Base-by-base conservation (phyloP, 2,888 invertebrate genomes). In the Pristionchus fissidentatus region DNA sequence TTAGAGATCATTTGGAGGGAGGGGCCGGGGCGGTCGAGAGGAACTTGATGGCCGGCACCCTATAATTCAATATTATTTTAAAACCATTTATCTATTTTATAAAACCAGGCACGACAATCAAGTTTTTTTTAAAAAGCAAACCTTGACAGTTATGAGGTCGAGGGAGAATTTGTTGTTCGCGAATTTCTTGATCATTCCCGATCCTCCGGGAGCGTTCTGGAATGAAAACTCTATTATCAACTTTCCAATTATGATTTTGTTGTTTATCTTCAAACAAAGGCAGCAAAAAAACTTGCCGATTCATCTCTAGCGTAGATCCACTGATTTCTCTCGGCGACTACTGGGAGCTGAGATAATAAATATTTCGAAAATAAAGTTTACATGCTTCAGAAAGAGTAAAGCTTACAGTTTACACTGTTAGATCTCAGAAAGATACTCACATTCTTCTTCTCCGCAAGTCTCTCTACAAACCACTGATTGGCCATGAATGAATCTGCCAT, bases 1-100 rank as follows among this genome's bases (percentile, higher is more conserved):
- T 91, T 91, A 84, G 85, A 75, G 84, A 91, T 85, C 86, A 91
- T 85, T 81, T 91, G 90, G 43, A 91, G 87, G 26, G 89, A 86
- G 62, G 90, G 91, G 0, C 87, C 90, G n/a, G 91, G 89, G 32
- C 91, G 84, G 79, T 89, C 88, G 66, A 84, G 85, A 29, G 90
- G 90, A 7, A 90, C 87, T 82, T 88, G 84, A 70, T 89, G 89
- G 41, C 89, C 89, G 19, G 86, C 89, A 46, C 89, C 86, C 86
- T 86, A 55, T n/a, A n/a, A n/a, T n/a, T n/a, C n/a, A n/a, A n/a
- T n/a, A n/a, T n/a, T n/a, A n/a, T n/a, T n/a, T n/a, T n/a, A n/a
- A n/a, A n/a, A n/a, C n/a, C n/a, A n/a, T n/a, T n/a, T n/a, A n/a
- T n/a, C n/a, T n/a, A n/a, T n/a, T n/a, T n/a, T n/a, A n/a, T n/a